A percentile compares a stretch with the other conserved stretches of the same genome.
These are phyloP conservation scores for Drosophila cracens DNA, from an alignment of 2,888 invertebrate species.

Conservation along the genomic window DNA sequence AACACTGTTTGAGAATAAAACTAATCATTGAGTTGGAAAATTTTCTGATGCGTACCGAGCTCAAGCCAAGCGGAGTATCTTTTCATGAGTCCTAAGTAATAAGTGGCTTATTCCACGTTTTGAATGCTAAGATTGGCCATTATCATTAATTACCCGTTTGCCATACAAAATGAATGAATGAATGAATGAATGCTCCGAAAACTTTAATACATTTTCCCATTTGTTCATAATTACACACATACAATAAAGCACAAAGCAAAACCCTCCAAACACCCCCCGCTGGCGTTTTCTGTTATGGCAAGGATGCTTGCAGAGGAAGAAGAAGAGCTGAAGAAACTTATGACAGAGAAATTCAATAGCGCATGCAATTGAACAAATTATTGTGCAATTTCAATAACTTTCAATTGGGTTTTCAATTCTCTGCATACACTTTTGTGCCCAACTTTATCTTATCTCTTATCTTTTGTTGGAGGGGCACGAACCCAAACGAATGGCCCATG, in stretches of 20 bases:
- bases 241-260: conserved; percentile 49
- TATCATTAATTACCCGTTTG: conserved; percentile 54
- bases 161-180: conserved; percentile 3
- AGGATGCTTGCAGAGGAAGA: conserved; percentile 33
- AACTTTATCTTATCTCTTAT: conserved; percentile 67
- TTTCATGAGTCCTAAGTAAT: conserved; percentile 27
- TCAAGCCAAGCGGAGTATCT: conserved; percentile 33
- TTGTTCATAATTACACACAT: conserved; percentile 66
- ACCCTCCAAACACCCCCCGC: not conserved
- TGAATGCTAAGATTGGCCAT: conserved; percentile 39
- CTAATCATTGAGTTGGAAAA: conserved; percentile 9
- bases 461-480: conserved; percentile 29
- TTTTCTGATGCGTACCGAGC: conserved; percentile 12
- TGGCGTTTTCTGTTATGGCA: not conserved
- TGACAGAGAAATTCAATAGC: conserved; percentile 75
- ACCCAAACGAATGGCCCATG: conserved; percentile 47
- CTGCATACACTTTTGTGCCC: conserved; percentile 57
- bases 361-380: conserved; percentile 81
- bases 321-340: conserved; percentile 53
- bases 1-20: conserved; percentile 8
- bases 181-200: conserved; percentile 37
- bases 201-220: conserved; percentile 47
- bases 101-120: conserved; percentile 20
- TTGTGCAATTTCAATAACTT: conserved; percentile 81
- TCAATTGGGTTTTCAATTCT: conserved; percentile 80